Base-by-base conservation (phyloP, 2,888 invertebrate species). In the Lasioglossum figueresi region DNA sequence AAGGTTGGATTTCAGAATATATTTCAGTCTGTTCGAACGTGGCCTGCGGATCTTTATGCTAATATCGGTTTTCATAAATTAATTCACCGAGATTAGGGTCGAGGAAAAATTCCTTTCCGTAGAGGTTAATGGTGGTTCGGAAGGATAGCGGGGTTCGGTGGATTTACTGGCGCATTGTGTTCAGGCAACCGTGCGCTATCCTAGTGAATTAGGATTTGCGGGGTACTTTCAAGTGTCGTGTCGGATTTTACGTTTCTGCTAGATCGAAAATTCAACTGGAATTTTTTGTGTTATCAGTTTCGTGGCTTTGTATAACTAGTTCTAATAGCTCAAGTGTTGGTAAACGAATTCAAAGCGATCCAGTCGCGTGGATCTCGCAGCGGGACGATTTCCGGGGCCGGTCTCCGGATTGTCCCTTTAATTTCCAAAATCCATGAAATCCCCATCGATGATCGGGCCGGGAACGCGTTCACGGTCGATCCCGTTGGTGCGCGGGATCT, bases 391-490 rank as follows among this genome's bases (percentile, higher is more conserved):
- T 73, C 73, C 72, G 23, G 72, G 40, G 56, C 14, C 56, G 71
- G 19, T 82, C 83, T 68, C 37, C 48, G 74, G 10, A 31, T 34
- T 79, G 79, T 76, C 76, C 84, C 79, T 45, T 75, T 70, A 66
- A 83, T 83, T 75, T 79, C 52, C 52, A 45, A 76, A 56, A 84
- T 83, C 79, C 84, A 79, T 79, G 84, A 79, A 83, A 79, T 83
- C 75, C 66, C 71, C 75, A 84, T 79, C 84, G 84, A 83, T 84
- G 79, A 84, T 83, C 70, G 83, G 72, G 12, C 56, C n/a, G 27
- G 70, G 40, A 63, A 31, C 52, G 83, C 79, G 71, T 84, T 86
- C 89, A 76, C 82, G 86, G 80, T 86, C 88, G 70, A 83, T 75
- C 72, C 71, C 56, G 63, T 48, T 45, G 80, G 79, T 79, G 80